phyloP scores from a whole-genome alignment of 2,888 invertebrate species.

The Acanthosepion lycidas region DNA sequence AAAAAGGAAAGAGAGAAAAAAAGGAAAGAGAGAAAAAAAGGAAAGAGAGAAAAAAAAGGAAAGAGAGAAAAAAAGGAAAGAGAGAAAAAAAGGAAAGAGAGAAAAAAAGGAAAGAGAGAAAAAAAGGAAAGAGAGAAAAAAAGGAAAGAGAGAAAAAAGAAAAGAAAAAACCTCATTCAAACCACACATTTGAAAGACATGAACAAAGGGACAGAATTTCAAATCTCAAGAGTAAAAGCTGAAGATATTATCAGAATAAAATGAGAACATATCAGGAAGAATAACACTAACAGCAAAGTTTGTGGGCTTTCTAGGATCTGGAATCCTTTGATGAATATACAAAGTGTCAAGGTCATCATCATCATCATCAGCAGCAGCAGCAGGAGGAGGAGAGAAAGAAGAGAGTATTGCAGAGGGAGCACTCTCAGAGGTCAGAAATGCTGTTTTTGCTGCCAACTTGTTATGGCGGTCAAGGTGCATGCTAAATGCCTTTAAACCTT shows the following conservation, averaged over 20 bases:
- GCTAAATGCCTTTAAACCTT: not conserved
- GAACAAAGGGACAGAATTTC: not conserved
- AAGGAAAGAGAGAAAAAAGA: not conserved
- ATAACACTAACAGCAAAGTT: not conserved
- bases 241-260: constrained; percentile 1
- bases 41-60: not conserved
- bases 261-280: not conserved
- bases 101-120: not conserved
- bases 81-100: no score
- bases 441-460: not conserved
- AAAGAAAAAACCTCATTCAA: not conserved
- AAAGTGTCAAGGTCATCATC: no score
- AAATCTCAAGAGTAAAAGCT: not conserved
- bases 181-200: not conserved
- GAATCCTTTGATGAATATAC: not conserved
- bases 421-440: no score
- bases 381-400: no score
- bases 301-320: not conserved
- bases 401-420: no score
- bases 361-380: no score
- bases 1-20: not conserved
- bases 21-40: no score
- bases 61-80: not conserved
- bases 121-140: no score
- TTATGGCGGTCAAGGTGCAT: not conserved